Conservation (phyloP, 1,140 invertebrate species). For the Eurosta solidaginis region DNA sequence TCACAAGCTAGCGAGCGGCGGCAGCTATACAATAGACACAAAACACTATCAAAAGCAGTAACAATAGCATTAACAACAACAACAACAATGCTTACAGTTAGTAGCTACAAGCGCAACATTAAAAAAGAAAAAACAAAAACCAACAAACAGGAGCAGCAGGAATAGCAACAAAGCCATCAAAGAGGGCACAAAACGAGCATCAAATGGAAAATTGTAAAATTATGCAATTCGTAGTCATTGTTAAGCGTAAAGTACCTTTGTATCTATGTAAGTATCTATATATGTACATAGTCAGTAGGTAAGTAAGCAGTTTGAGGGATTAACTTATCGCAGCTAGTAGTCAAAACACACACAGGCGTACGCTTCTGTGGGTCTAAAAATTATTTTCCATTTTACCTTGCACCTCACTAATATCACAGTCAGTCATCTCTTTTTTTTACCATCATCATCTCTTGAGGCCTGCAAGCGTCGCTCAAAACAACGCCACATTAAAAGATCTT, state of each 20-base stretch:
- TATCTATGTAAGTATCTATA: not conserved
- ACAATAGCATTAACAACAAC: not conserved
- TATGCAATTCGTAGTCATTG: constrained; percentile 50
- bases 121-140: not conserved
- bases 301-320: constrained; percentile 27
- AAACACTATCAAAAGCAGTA: constrained; percentile 27
- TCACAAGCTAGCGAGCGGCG: constrained; percentile 33
- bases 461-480: constrained; percentile 22
- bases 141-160: too few species aligned
- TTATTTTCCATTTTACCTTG: too few species aligned
- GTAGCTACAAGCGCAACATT: not conserved
- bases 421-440: not conserved
- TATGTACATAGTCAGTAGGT: not conserved
- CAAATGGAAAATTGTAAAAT: constrained; percentile 60
- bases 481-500: constrained; percentile 29
- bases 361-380: not conserved
- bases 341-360: not conserved
- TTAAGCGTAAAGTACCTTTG: not conserved
- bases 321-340: not conserved
- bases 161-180: constrained; percentile 27
- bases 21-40: constrained; percentile 33
- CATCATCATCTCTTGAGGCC: not conserved
- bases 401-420: not conserved
- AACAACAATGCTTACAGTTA: not conserved
- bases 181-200: constrained; percentile 50